Conservation (phyloP, 1,140 invertebrate species). For the Diachasmimorpha longicaudata region DNA sequence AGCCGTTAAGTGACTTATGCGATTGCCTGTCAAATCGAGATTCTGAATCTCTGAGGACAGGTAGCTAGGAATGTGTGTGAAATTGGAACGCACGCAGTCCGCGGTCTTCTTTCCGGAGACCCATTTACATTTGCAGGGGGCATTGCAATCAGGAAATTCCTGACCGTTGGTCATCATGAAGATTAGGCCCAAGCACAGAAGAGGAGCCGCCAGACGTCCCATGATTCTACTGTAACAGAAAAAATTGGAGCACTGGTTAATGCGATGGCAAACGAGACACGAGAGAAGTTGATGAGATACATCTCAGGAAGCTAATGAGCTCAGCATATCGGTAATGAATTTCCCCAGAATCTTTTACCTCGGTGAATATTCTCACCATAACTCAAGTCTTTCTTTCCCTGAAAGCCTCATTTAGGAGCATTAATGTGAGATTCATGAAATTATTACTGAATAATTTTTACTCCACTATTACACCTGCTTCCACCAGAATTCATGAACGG, state of each 20-base stretch:
- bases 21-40: conserved; percentile 78
- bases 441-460: background rate
- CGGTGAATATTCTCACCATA: too few relatives aligned
- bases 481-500: background rate
- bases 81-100: conserved; percentile 73
- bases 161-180: conserved; percentile 45
- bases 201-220: conserved; percentile 35
- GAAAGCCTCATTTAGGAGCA: background rate
- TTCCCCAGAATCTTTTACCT: too few relatives aligned
- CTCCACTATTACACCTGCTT: background rate
- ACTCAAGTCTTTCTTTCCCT: too few relatives aligned
- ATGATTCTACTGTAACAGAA: conserved; percentile 36
- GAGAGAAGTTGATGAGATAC: too few relatives aligned
- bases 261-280: background rate
- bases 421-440: background rate
- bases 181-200: conserved; percentile 37
- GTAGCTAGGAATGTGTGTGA: conserved; percentile 72
- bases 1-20: conserved; percentile 68
- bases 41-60: conserved; percentile 78
- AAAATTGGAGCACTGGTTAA: background rate
- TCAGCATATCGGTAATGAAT: too few relatives aligned
- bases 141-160: conserved; percentile 66
- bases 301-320: too few relatives aligned
- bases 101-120: conserved; percentile 80
- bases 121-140: conserved; percentile 79